Conservation (phyloP, 2,888 invertebrate species). For the Vandiemenella viatica region DNA sequence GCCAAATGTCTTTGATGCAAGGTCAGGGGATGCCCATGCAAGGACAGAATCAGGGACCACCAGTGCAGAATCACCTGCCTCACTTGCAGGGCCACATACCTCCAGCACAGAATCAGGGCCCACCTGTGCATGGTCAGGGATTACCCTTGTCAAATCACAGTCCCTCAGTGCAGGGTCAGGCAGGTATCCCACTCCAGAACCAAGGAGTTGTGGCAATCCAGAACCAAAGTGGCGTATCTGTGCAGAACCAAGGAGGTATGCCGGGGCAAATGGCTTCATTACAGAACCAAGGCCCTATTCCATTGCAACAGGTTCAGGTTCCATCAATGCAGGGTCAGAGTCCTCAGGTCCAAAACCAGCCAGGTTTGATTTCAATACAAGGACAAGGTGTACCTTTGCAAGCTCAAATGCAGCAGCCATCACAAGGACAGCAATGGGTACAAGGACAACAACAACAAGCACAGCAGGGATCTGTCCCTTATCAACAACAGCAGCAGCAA, state of each 20-base stretch:
- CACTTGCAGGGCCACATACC: background rate
- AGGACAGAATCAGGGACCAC: constrained; percentile 4
- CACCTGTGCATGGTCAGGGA: constrained; percentile 7
- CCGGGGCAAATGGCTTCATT: background rate
- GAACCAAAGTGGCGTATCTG: background rate
- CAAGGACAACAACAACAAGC: constrained; percentile 6
- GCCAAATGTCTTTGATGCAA: too few species aligned
- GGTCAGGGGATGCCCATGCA: too few species aligned
- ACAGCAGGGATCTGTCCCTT: constrained; percentile 4
- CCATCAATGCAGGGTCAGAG: background rate
- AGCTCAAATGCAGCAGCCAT: background rate
- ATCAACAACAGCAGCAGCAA: constrained; percentile 10
- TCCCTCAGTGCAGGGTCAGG: constrained; percentile 7
- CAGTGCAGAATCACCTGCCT: background rate
- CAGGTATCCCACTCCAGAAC: constrained; percentile 1
- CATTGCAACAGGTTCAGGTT: background rate
- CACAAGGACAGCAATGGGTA: constrained; percentile 3
- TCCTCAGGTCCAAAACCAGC: too few species aligned
- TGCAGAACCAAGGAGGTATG: background rate
- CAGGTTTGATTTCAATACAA: too few species aligned
- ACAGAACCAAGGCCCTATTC: background rate
- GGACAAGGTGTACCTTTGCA: background rate
- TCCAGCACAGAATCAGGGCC: constrained; percentile 5
- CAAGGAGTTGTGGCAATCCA: background rate
- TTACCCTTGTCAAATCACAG: constrained; percentile 3